A percentile compares a stretch with the other conserved stretches of the same genome.
Evolutionary conservation across 2,113 vertebrate species (phyloP).

Genomic region (Prunella himalayana): DNA sequence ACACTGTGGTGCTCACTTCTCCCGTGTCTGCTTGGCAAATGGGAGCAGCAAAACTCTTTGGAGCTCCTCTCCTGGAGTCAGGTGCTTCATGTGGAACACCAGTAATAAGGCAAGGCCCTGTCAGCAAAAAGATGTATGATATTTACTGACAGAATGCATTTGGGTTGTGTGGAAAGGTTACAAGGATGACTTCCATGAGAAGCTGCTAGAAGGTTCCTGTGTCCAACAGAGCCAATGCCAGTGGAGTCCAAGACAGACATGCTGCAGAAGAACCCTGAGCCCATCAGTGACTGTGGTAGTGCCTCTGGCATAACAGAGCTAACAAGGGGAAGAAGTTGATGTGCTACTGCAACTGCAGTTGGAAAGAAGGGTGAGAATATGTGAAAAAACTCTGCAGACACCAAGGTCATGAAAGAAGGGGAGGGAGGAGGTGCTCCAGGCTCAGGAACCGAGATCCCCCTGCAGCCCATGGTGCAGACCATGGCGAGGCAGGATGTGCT

Average conservation of each 20-base stretch:
- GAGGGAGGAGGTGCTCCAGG: background rate
- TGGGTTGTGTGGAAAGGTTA: background rate
- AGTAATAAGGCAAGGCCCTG: background rate
- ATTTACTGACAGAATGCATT: background rate
- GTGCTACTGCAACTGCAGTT: background rate
- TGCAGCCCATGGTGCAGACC: too few species aligned
- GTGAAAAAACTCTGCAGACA: background rate
- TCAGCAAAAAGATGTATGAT: background rate
- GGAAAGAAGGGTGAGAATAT: background rate
- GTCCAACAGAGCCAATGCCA: background rate
- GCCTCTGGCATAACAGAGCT: background rate
- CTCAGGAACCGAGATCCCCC: background rate
- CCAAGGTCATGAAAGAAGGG: background rate
- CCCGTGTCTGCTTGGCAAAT: rapidly evolving
- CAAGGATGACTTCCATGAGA: background rate
- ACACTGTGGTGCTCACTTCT: background rate
- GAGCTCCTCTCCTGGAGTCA: background rate
- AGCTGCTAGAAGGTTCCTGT: background rate
- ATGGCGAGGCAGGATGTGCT: background rate
- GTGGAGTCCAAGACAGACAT: rapidly evolving
- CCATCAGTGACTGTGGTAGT: background rate
- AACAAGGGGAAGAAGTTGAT: background rate
- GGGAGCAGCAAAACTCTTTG: background rate
- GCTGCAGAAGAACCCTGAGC: rapidly evolving
- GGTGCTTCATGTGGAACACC: background rate